Percentiles rank a stretch among this genome's conserved stretches.
Evolutionary conservation across 2,888 invertebrate genomes (phyloP).

Genomic region (Alitta virens): DNA sequence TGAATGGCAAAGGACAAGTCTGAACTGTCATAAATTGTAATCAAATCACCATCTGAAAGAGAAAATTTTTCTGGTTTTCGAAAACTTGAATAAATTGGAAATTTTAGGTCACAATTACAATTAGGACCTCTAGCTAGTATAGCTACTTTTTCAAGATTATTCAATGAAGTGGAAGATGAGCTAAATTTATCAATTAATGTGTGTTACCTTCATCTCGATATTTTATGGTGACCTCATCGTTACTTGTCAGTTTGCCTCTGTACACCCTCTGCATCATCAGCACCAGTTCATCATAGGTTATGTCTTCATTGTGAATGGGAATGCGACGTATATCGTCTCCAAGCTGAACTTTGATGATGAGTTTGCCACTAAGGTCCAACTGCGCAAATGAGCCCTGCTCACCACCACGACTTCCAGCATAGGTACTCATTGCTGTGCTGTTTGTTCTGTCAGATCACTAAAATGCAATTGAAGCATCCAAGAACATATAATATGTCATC

Average conservation of each 20-base stretch:
- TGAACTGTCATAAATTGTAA: constrained; percentile 71
- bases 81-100: neutral
- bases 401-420: neutral
- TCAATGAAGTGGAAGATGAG: too few relatives aligned
- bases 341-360: constrained; percentile 60
- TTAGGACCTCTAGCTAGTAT: too few relatives aligned
- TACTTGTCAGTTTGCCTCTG: constrained; percentile 64
- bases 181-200: too few relatives aligned
- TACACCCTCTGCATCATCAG: constrained; percentile 74
- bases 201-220: constrained; percentile 71
- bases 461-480: too few relatives aligned
- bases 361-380: constrained; percentile 29
- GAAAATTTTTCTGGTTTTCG: neutral
- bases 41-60: constrained; percentile 67
- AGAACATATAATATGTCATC: too few relatives aligned
- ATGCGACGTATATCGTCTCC: constrained; percentile 70
- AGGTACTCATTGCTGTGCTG: too few relatives aligned
- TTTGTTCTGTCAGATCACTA: too few relatives aligned
- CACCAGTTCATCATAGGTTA: constrained; percentile 67
- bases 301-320: constrained; percentile 72
- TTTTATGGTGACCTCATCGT: constrained; percentile 69
- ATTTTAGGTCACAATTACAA: neutral
- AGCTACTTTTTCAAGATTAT: too few relatives aligned
- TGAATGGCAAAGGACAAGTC: constrained; percentile 71
- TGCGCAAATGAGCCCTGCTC: constrained; percentile 17